These are phyloP conservation scores for Potorous gilbertii DNA, from an alignment of 2,797 vertebrate genomes.

Conservation along the genomic window DNA sequence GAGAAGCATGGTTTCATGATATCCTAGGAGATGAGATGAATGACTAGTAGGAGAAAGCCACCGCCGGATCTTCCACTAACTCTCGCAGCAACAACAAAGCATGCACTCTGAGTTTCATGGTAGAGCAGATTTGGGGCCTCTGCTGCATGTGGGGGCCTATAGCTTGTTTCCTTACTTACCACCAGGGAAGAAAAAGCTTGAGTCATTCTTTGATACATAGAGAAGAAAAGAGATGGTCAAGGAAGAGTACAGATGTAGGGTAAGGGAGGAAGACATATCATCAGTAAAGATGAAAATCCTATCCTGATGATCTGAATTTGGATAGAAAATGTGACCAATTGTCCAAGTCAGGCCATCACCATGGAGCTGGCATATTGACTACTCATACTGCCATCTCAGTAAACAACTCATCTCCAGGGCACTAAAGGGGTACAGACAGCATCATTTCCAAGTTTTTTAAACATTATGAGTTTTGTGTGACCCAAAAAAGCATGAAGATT, in stretches of 20 bases:
- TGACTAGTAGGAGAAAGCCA: neutral
- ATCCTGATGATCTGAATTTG: constrained; percentile 22
- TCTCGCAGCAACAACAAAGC: neutral
- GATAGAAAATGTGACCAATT: neutral
- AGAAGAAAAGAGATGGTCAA: neutral
- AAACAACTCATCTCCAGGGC: constrained; percentile 4
- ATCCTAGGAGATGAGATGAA: neutral
- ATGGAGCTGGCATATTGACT: constrained; percentile 14
- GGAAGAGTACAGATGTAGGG: neutral
- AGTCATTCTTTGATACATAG: neutral
- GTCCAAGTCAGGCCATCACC: constrained; percentile 24
- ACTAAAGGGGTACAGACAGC: constrained; percentile 1
- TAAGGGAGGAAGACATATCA: neutral
- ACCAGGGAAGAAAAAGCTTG: neutral
- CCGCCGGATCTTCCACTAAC: neutral
- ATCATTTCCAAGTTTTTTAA: constrained; percentile 40
- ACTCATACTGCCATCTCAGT: neutral
- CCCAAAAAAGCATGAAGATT: constrained; percentile 4
- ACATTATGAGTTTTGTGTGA: neutral
- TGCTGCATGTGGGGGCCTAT: neutral
- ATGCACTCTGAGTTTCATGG: neutral
- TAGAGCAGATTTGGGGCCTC: neutral
- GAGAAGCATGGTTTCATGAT: neutral
- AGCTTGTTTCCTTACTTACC: neutral
- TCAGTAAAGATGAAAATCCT: neutral